Conservation (phyloP, 2,888 invertebrate genomes). For the Terebella lapidaria region DNA sequence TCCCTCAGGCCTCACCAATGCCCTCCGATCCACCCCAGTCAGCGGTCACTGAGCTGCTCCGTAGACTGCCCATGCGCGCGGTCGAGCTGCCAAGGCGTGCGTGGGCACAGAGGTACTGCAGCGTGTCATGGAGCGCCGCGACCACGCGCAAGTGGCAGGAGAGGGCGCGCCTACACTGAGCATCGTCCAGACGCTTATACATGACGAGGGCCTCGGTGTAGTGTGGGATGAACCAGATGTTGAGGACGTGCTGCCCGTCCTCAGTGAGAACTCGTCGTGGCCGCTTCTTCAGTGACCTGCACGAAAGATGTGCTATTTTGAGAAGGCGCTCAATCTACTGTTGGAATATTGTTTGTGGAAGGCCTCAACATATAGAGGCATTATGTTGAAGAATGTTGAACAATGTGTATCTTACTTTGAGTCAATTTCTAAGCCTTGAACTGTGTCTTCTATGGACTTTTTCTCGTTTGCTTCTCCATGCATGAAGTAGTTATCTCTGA, state of each 20-base stretch:
- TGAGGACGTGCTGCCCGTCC: constrained; percentile 44
- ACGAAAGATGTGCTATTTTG: no score
- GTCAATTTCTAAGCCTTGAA: constrained; percentile 37
- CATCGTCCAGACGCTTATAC: constrained; percentile 44
- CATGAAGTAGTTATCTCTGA: constrained; percentile 47
- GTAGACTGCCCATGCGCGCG: constrained; percentile 36
- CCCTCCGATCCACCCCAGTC: constrained; percentile 52
- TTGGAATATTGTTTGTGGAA: no score
- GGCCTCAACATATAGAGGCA: no score
- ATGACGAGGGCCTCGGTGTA: constrained; percentile 44
- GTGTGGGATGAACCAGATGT: constrained; percentile 53
- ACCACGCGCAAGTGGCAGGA: constrained; percentile 37
- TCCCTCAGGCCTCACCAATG: constrained; percentile 30
- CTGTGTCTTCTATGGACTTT: constrained; percentile 36
- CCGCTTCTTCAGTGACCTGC: constrained; percentile 39
- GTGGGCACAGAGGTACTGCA: constrained; percentile 50
- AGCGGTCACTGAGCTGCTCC: constrained; percentile 43
- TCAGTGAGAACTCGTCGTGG: constrained; percentile 43
- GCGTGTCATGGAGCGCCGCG: constrained; percentile 47
- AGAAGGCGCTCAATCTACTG: no score
- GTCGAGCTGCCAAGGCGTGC: constrained; percentile 43
- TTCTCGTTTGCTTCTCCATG: constrained; percentile 47
- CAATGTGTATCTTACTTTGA: no score
- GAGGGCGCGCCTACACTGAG: constrained; percentile 35
- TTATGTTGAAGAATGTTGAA: no score